Evolutionary conservation across 2,888 invertebrate genomes (phyloP).

Genomic region (Dromius quadrimaculatus): DNA sequence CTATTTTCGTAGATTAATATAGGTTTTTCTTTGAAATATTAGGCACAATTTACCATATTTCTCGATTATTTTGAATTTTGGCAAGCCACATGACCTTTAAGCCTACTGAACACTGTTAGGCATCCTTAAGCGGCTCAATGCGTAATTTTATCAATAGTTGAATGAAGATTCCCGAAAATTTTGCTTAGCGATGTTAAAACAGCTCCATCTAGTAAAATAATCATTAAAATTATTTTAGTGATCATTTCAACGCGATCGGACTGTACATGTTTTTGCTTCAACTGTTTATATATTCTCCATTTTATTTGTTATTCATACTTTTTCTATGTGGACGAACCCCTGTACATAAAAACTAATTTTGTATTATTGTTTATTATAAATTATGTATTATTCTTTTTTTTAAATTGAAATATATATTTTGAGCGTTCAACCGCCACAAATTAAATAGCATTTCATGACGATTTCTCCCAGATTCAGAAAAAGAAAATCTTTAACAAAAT

Average conservation of each 20-base stretch:
- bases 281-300: conserved; percentile 31
- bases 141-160: conserved; percentile 36
- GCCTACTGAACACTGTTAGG: too few relatives aligned
- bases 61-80: conserved; percentile 19
- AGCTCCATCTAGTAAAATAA: neutral
- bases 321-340: conserved; percentile 18
- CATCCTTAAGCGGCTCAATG: conserved; percentile 46
- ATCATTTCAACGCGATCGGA: neutral
- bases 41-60: neutral
- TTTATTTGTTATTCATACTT: conserved; percentile 31
- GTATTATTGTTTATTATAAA: conserved; percentile 43
- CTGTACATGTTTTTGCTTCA: conserved; percentile 28
- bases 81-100: too few relatives aligned
- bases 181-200: conserved; percentile 47
- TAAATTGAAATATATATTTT: conserved; percentile 45
- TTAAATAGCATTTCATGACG: conserved; percentile 35
- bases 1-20: too few relatives aligned
- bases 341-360: conserved; percentile 48
- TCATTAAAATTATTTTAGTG: conserved; percentile 11
- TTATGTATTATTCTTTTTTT: conserved; percentile 47
- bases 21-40: neutral
- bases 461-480: conserved; percentile 31
- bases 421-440: conserved; percentile 37
- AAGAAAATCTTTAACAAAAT: conserved; percentile 25
- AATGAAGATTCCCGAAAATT: conserved; percentile 40